A percentile compares a stretch with the other conserved stretches of the same genome.
phyloP scores from a whole-genome alignment of 2,888 invertebrate species.

The Drosophila robusta region DNA sequence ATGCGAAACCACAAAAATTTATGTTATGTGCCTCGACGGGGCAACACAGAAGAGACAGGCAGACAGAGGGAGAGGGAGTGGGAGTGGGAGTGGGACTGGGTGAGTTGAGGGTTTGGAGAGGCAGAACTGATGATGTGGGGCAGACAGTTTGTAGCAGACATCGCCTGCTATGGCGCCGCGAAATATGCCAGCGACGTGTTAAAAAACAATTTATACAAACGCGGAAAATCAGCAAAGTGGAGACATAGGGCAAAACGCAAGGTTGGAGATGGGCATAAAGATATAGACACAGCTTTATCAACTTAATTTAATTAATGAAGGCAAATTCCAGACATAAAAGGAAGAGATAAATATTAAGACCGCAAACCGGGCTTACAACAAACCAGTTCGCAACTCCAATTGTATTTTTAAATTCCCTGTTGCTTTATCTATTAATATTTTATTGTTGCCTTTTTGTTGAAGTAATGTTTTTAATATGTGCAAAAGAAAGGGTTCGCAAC shows the following conservation, averaged over 20 bases:
- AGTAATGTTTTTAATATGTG: too few relatives aligned
- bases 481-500: too few relatives aligned
- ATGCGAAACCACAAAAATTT: slow-evolving; percentile 64
- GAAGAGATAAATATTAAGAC: too few relatives aligned
- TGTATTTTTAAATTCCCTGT: too few relatives aligned
- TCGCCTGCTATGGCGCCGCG: slow-evolving; percentile 17
- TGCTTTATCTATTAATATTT: too few relatives aligned
- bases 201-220: slow-evolving; percentile 63
- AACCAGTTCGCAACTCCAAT: too few relatives aligned
- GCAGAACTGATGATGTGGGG: slow-evolving; percentile 18
- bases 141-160: slow-evolving; percentile 23
- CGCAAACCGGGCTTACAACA: too few relatives aligned
- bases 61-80: too few relatives aligned
- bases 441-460: too few relatives aligned
- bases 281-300: neutral
- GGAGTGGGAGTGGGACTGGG: too few relatives aligned
- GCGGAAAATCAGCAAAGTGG: slow-evolving; percentile 47
- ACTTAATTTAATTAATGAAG: neutral
- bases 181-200: slow-evolving; percentile 58
- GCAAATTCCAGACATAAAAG: too few relatives aligned
- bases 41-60: slow-evolving; percentile 3
- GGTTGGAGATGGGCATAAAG: slow-evolving; percentile 3
- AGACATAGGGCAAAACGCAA: slow-evolving; percentile 15
- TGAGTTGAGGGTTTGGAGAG: neutral
- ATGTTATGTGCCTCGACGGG: slow-evolving; percentile 33